Evolutionary conservation across 2,113 vertebrate genomes (phyloP).

Genomic region (Crotalus tigris): DNA sequence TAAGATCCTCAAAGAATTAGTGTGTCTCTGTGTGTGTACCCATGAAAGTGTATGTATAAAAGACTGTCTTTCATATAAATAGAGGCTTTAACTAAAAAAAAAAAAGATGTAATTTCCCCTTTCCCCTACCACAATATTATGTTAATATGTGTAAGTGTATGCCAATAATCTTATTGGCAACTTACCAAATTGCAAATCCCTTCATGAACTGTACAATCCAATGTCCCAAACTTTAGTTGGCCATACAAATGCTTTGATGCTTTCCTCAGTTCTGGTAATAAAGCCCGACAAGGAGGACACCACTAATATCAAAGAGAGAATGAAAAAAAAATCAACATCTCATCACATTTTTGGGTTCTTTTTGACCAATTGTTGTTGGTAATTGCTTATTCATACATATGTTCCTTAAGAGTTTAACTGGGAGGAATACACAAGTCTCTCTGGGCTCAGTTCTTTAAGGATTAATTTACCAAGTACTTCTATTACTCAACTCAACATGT

Average conservation of each 20-base stretch:
- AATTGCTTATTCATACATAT: neutral
- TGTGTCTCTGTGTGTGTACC: neutral
- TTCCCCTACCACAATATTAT: neutral
- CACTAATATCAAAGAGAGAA: constrained; percentile 73
- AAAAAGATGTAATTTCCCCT: neutral
- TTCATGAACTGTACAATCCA: constrained; percentile 94
- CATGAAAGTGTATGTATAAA: neutral
- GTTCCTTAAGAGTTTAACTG: neutral
- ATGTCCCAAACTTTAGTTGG: constrained; percentile 90
- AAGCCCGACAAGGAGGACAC: constrained; percentile 93
- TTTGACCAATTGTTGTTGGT: neutral
- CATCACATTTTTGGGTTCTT: neutral
- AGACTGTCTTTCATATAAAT: neutral
- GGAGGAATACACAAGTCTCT: neutral
- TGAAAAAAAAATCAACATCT: neutral
- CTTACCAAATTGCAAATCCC: constrained; percentile 88
- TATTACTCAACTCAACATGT: neutral
- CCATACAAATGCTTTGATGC: constrained; percentile 90
- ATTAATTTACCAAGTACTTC: neutral
- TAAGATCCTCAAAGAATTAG: neutral
- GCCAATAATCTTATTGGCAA: constrained; percentile 7
- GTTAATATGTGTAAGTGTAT: neutral
- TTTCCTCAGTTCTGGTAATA: constrained; percentile 94
- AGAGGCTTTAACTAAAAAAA: constrained; percentile 13
- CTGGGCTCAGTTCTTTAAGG: neutral